Base-by-base conservation (phyloP, 2,797 vertebrate genomes). In the Brachyrhaphis roseni region DNA sequence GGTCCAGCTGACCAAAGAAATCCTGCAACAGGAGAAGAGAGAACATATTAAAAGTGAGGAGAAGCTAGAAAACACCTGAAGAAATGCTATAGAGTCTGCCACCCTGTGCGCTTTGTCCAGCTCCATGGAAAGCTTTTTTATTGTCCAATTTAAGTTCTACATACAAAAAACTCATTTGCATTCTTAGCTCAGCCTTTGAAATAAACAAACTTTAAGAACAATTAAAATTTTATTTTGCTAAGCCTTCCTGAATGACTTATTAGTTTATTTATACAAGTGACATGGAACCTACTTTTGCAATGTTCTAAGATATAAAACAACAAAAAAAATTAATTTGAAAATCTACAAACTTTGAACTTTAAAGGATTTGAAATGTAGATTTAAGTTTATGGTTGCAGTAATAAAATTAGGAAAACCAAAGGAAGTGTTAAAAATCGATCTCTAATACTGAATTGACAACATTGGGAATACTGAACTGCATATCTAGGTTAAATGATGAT, bases 1-100 rank as follows among this genome's bases (percentile, higher is more conserved):
- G 98, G 90, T 99, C 98, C 92, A 99, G 89, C 64, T 99, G 98
- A 26, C 95, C 96, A 86, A 99, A 98, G 82, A 98, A 98, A 78
- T 98, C 98, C 98, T 99, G 88, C 23, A 74, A 45, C 75, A 16
- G 28, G 53, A 71, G 78, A 76, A 83, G 15, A 70, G 8, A 70
- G 12, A 23, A n/a, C 5, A 23, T 41, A 41, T 23, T 68, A 26
- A 68, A 41, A 26, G 4, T 68, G 18, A 41, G 36, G 20, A 41
- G 36, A 68, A 39, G 20, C 10, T 4, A 68, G 20, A 68, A 68
- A 41, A 68, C 39, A 68, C 1, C 64, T 41, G 18, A 39, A 66
- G 18, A 66, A 23, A 66, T 2, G 2, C 2, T 5, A 16, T 34
- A 7, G 28, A 36, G 34, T 20, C 34, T 36, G 34, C 7, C 34